phyloP scores from a whole-genome alignment of 2,797 vertebrate genomes.

The Enteromius unitaeniatus region DNA sequence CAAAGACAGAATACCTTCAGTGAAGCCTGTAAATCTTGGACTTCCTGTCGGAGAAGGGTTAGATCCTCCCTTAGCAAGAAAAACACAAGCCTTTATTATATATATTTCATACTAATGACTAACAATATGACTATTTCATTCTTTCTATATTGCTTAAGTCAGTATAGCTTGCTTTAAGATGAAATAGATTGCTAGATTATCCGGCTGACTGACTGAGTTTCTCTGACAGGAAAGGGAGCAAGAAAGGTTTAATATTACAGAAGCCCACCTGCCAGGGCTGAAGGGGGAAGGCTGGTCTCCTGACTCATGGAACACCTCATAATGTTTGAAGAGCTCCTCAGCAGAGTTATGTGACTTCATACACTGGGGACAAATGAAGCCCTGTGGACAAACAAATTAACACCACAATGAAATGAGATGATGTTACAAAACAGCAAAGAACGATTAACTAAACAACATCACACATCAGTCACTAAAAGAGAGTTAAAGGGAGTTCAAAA shows the following conservation, averaged over 20 bases:
- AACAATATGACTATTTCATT: background rate
- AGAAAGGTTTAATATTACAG: background rate
- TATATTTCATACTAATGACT: background rate
- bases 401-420: conserved; percentile 28
- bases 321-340: conserved; percentile 98
- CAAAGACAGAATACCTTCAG: conserved; percentile 83
- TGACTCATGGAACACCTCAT: conserved; percentile 92
- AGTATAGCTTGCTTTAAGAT: background rate
- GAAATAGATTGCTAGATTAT: conserved; percentile 6
- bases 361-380: conserved; percentile 99
- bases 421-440: background rate
- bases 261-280: conserved; percentile 84
- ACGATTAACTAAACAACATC: background rate
- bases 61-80: conserved; percentile 83
- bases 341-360: conserved; percentile 99
- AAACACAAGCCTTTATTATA: conserved; percentile 24
- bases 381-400: conserved; percentile 75
- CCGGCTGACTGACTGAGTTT: background rate
- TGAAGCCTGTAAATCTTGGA: conserved; percentile 93
- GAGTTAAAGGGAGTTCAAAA: background rate
- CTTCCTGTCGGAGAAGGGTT: conserved; percentile 90
- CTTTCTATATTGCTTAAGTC: background rate
- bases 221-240: background rate
- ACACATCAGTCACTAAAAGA: background rate
- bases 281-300: conserved; percentile 86